Base-by-base conservation (phyloP, 1,140 invertebrate species). In the Babylonia areolata region DNA sequence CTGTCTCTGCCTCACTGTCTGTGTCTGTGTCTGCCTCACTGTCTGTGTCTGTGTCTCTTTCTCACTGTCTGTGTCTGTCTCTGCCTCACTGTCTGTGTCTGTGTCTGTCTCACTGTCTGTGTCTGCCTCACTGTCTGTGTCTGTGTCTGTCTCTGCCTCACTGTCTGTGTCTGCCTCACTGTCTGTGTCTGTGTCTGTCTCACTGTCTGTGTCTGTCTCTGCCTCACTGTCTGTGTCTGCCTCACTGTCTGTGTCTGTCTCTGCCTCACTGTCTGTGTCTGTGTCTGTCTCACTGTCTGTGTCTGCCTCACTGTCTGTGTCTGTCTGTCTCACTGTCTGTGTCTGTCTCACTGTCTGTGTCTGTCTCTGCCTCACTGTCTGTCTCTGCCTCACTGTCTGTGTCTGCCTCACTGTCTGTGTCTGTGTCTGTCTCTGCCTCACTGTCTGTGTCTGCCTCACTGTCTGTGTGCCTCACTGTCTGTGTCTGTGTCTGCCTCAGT, bases 171-270 rank as follows among this genome's bases (percentile, higher is more conserved):
- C n/a, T n/a, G n/a, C n/a, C n/a, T n/a, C n/a, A n/a, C n/a, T n/a
- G 31, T 82, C 6, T 54, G 42, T 82, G 11, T 54, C 81, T 82
- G 6, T 82, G 42, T 54, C 40, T 82, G 39, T 82, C 40, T 73
- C 2, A 17, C 64, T 75, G 17, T 79, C 73, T 80, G 40, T 79
- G 42, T 85, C 40, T 39, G 40, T 85, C 39, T 85, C 3, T 85
- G 40, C 46, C 83, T n/a, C 37, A 31, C 69, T 77, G 73, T 77
- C 40, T 40, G n/a, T n/a, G n/a, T n/a, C n/a, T n/a, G n/a, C n/a
- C n/a, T n/a, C n/a, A n/a, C 17, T n/a, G 28, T 42, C 11, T 40
- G 0, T 40, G 9, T 46, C 71, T 77, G 37, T 77, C 73, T 85
- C 20, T 40, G 35, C 37, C 9, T 69, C 33, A 69, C n/a, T n/a